Evolutionary conservation across 2,113 vertebrate genomes (phyloP), one percentile per base, ranked within the genome.

Genomic region (Caranx ignobilis): DNA sequence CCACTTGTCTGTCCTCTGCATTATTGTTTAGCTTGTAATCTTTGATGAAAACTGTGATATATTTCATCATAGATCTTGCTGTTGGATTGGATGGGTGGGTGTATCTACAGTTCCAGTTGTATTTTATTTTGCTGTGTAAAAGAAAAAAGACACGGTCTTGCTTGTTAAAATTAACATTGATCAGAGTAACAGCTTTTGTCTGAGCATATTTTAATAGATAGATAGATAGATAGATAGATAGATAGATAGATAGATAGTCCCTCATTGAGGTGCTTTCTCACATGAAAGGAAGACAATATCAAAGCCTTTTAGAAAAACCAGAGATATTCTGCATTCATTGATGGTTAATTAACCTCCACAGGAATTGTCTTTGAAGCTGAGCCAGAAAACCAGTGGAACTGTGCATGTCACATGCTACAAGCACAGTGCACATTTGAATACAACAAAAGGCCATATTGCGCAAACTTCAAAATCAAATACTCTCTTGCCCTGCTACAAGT

Each of bases 311-410:
- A 86, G 79, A 59, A 71, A 83, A 80, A 81, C 43, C 69, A 43
- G 71, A 54, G 21, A 78, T 57, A 66, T 73, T 81, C 79, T 82
- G 57, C 54, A 82, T 91, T 76, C 71, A 82, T 86, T 64, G 81
- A 87, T 34, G 52, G 66, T 83, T 84, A 81, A 88, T 84, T 89
- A 84, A 91, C 57, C 80, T 91, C 76, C 45, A 68, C 34, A 68
- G 52, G 64, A 75, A 41, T 79, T 43, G 57, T 52, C 66, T 83
- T 83, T 87, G 86, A 89, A 81, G 79, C 79, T 5, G 4, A 61
- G 81, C 85, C 87, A 94, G 81, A 68, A 68, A 84, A 77, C 75
- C 9, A 2, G 62, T 75, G 69, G 60, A 37, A 66, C 41, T 10
- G n/a, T 19, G 37, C 35, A 41, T 62, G 78, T 63, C 41, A 62